Base-by-base conservation (phyloP, 2,888 invertebrate genomes). In the Stictocephala bisonia region DNA sequence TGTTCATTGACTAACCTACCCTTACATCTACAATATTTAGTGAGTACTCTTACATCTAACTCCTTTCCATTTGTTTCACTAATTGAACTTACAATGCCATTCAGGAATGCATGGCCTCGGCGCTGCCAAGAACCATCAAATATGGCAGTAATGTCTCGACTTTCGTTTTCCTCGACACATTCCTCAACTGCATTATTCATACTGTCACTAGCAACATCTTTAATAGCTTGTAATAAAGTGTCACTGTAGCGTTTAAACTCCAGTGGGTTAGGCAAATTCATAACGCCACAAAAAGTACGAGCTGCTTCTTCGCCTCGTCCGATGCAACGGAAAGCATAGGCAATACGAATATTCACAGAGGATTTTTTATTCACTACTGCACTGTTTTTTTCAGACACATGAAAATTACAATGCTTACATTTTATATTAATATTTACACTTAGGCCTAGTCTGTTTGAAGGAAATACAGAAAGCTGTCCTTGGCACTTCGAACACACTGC, bases 231-330 rank as follows among this genome's bases (percentile, higher is more conserved):
- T 6, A 51, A 18, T 6, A 51, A 6, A 51, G 13, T 22, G 6
- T 51, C 22, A 18, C 20, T 51, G 22, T 51, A 22, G 6, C 22
- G 51, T 22, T 22, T 51, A 24, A 51, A 51, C 9, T 51, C n/a
- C n/a, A n/a, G n/a, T n/a, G n/a, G n/a, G n/a, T n/a, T n/a, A n/a
- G n/a, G n/a, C n/a, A n/a, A n/a, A 20, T 51, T 51, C 51, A 51
- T 51, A 6, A 51, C 6, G 20, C 20, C 24, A 51, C 51, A 51
- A 51, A 51, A 51, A 24, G 18, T 51, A 3, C 51, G 51, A 20
- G 51, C 51, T 7, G 51, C 51, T 7, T 51, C 51, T 13, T 51
- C 51, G 51, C 51, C 51, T 51, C 18, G 18, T 51, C 51, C 51
- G 6, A 51, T 51, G 51, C 51, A 51, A 11, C 51, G 22, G 13